Base-by-base conservation (phyloP, 2,797 vertebrate species). In the Hephaestus fuliginosus region DNA sequence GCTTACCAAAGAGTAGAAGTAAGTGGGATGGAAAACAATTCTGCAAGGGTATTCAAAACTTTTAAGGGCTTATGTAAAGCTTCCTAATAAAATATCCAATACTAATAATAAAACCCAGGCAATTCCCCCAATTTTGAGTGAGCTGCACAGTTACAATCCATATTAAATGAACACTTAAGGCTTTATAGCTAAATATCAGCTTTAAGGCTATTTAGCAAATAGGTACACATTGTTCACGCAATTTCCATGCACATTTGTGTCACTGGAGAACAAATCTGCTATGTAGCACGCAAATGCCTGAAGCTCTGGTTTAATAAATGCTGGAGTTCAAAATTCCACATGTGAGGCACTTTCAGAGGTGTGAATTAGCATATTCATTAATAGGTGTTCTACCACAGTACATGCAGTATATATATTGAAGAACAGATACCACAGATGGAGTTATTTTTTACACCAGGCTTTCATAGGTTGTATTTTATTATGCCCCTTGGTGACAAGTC, bases 241-340 rank as follows among this genome's bases (percentile, higher is more conserved):
- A 86, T 88, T 84, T 90, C 56, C 68, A 88, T 92, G 69, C 81
- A 88, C 88, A 92, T 92, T 70, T 84, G 63, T 87, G 43, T 80
- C 76, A 82, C 49, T 43, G 52, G 66, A 74, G 68, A 84, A 84
- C 80, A 82, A 67, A 84, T 68, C 36, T 69, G 56, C 60, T 63
- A n/a, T 15, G 44, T 67, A 63, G 57, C 8, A 7, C 18, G 15
- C 46, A 53, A 76, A 28, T 7, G 83, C 83, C 89, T 60, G 65
- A 61, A 68, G 87, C 64, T 66, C 43, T 52, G 22, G 52, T 81
- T 81, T 87, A 81, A 84, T 84, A 70, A 74, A 51, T 57, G 52
- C 43, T 78, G 7, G n/a, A 81, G 66, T 86, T 70, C 55, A 74
- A 74, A 82, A 69, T 22, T 76, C 20, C 63, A 80, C 14, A 48